Evolutionary conservation across 2,113 vertebrate genomes (phyloP), one percentile per base, ranked within the genome.

Genomic region (Gymnorhina tibicen): DNA sequence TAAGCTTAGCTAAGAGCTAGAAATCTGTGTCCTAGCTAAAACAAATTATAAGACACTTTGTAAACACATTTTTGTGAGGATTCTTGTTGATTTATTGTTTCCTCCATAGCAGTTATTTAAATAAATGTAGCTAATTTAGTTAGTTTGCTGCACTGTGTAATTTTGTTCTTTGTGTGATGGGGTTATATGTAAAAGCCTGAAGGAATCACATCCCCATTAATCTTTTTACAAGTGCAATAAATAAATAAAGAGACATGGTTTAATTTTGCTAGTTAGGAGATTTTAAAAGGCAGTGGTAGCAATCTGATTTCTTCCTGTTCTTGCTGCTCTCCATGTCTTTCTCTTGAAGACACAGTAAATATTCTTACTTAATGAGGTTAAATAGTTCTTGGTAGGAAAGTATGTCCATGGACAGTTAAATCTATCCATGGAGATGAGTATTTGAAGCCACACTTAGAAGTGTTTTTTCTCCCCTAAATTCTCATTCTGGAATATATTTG

Each of bases 41-140:
- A 98, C 94, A 98, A 98, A 98, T 98, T 97, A 97, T 91, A 96
- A 98, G 96, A 96, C 85, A 97, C 93, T 97, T 97, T 98, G 97
- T 98, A 98, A 98, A 98, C 97, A 98, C 94, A 91, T 98, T 98
- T 97, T 96, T 97, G 96, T 98, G 87, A 94, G 88, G 89, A 96
- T 97, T 97, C 93, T 98, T 98, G 97, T 98, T 98, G 98, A 98
- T 98, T 98, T 98, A 98, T 98, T 98, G 97, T 98, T 98, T 98
- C 96, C 93, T 98, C 83, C 94, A 89, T 97, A 96, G 97, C 94
- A 95, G 96, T 98, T 98, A 98, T 97, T 98, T 97, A 98, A 98
- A 98, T 98, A 98, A 98, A 98, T 98, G 97, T 97, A 96, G 94
- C 97, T 98, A 97, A 97, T 98, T 98, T 98, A 96, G 96, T 97